These are phyloP conservation scores for Butorides virescens DNA, from an alignment of 2,113 vertebrate species.

Conservation along the genomic window DNA sequence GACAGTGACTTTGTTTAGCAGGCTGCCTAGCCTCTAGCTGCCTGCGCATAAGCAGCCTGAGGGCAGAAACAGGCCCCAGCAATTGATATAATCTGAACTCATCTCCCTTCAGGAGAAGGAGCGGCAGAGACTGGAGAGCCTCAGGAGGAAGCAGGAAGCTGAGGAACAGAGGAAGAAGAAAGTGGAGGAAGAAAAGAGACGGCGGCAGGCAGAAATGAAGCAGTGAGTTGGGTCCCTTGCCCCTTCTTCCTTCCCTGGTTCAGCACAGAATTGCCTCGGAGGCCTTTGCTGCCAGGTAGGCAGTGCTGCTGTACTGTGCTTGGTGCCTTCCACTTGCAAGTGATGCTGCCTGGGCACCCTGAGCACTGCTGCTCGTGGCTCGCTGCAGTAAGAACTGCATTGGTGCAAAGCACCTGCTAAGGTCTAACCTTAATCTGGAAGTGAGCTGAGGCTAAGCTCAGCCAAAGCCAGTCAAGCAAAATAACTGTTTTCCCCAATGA, in stretches of 20 bases:
- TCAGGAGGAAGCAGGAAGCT: constrained; percentile 90
- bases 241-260: neutral
- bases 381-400: neutral
- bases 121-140: constrained; percentile 84
- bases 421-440: neutral
- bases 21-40: neutral
- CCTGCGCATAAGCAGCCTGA: neutral
- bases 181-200: constrained; percentile 90
- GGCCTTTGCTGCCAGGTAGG: neutral
- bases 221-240: constrained; percentile 71
- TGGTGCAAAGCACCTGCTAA: neutral
- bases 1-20: neutral
- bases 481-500: neutral
- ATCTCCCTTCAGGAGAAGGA: constrained; percentile 82
- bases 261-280: neutral
- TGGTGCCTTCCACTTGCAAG: neutral
- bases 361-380: neutral
- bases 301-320: neutral
- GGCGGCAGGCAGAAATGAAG: constrained; percentile 87
- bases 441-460: neutral
- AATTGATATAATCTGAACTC: neutral
- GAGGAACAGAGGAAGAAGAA: constrained; percentile 89
- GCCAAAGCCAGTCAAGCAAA: neutral
- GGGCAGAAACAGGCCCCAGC: neutral
- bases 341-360: neutral